Base-by-base conservation (phyloP, 2,113 vertebrate genomes). In the western clawed frog (Xenopus tropicalis) region DNA sequence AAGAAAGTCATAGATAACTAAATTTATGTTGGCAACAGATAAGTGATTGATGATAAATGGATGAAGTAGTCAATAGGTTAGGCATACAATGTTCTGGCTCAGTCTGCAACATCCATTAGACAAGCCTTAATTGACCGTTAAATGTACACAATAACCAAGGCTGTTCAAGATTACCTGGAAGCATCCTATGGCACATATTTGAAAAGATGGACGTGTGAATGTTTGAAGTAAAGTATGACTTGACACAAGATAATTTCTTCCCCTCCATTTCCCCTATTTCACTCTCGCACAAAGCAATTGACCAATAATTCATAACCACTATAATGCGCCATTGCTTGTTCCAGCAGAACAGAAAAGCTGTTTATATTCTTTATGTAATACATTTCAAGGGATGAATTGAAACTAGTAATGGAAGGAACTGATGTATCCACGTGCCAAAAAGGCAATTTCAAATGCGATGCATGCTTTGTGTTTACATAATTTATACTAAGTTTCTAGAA, bases 331-430 rank as follows among this genome's bases (percentile, higher is more conserved):
- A 63, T 54, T 69, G 66, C 73, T 62, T 62, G 66, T 21, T 64
- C 68, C 44, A 75, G 58, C n/a, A 52, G 73, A 63, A 69, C n/a
- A 56, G 66, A 69, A 23, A 75, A 68, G 73, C 66, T 69, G 66
- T 69, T 75, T 69, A 75, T 75, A 75, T 75, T 63, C 48, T 75
- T 75, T 75, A 75, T 75, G 73, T 63, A 69, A 75, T 69, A 69
- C 61, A 37, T 69, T 75, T 46, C 14, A n/a, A 62, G 44, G 66
- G 54, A 48, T 23, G 46, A 75, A 63, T 37, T 69, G 58, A 69
- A 69, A 23, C 58, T 44, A 43, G 46, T 75, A 75, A 69, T 75
- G 66, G 59, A 69, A 61, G 46, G 24, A 54, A 42, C 29, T 58
- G 16, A 69, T 42, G 48, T 69, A 62, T 44, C 66, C 57, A 52